These are phyloP conservation scores for Melieria omissa DNA, from an alignment of 2,888 invertebrate genomes.

Conservation along the genomic window DNA sequence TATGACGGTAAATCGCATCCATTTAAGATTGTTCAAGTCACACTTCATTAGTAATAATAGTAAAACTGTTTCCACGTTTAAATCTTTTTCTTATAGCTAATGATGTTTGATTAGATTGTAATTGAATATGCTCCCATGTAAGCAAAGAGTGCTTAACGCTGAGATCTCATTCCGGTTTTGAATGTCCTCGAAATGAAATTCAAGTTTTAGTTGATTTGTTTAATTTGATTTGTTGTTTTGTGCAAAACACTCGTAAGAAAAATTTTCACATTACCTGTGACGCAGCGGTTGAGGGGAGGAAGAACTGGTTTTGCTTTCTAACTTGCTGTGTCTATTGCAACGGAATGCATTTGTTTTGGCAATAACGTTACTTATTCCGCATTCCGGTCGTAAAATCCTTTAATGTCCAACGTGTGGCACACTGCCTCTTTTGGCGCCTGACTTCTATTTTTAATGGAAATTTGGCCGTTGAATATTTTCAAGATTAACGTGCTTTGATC, in stretches of 20 bases:
- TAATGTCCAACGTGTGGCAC: not conserved
- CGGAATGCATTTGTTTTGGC: not conserved
- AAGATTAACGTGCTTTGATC: not conserved
- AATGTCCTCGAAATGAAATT: conserved; percentile 6
- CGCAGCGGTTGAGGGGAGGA: too few species aligned
- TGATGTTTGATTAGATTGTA: too few species aligned
- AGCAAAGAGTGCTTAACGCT: too few species aligned
- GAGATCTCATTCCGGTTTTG: not conserved
- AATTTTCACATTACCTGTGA: not conserved
- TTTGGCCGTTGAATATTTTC: not conserved
- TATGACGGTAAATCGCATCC: too few species aligned
- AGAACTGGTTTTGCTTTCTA: not conserved
- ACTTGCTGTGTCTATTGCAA: not conserved
- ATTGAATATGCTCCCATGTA: too few species aligned
- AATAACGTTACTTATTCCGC: not conserved
- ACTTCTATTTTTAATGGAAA: too few species aligned
- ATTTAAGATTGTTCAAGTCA: too few species aligned
- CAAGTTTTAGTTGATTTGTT: conserved; percentile 7
- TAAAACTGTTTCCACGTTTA: too few species aligned
- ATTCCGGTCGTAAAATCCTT: not conserved
- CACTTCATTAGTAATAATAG: too few species aligned
- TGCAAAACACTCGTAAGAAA: not conserved
- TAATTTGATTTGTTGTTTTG: not conserved
- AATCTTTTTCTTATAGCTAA: too few species aligned
- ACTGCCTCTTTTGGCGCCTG: not conserved